phyloP scores from a whole-genome alignment of 1,140 invertebrate species.

The Drosophila lowei region DNA sequence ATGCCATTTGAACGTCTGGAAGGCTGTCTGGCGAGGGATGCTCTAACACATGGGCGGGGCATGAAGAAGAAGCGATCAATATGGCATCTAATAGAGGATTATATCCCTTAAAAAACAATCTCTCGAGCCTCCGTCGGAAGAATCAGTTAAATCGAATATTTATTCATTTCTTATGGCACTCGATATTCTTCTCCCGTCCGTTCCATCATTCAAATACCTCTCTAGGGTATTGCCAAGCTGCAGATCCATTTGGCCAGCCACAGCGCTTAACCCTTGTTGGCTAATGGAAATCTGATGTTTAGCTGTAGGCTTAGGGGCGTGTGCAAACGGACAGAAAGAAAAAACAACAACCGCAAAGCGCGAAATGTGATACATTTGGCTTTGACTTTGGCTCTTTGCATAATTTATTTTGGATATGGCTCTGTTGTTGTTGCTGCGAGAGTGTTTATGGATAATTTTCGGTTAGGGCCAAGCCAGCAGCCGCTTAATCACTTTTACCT shows the following conservation, averaged over 20 bases:
- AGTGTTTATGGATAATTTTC: constrained; percentile 73
- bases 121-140: no score
- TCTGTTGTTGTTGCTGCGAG: constrained; percentile 12
- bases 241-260: constrained; percentile 16
- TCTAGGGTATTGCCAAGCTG: not conserved
- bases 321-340: constrained; percentile 22
- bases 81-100: no score
- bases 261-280: constrained; percentile 27
- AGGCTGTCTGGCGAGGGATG: constrained; percentile 24
- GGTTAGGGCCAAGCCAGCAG: constrained; percentile 37
- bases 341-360: constrained; percentile 54
- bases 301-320: constrained; percentile 60
- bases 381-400: constrained; percentile 46
- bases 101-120: no score
- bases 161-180: no score
- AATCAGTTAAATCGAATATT: no score
- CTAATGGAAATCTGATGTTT: constrained; percentile 76
- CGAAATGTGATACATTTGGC: constrained; percentile 73
- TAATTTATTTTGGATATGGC: constrained; percentile 62
- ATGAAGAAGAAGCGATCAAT: no score
- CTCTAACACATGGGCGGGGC: no score
- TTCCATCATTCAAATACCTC: not conserved
- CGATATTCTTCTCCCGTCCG: no score
- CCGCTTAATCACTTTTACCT: constrained; percentile 65
- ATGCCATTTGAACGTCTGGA: constrained; percentile 16